Evolutionary conservation across 2,797 vertebrate species (phyloP).

Genomic region (Rousettus madagascariensis): DNA sequence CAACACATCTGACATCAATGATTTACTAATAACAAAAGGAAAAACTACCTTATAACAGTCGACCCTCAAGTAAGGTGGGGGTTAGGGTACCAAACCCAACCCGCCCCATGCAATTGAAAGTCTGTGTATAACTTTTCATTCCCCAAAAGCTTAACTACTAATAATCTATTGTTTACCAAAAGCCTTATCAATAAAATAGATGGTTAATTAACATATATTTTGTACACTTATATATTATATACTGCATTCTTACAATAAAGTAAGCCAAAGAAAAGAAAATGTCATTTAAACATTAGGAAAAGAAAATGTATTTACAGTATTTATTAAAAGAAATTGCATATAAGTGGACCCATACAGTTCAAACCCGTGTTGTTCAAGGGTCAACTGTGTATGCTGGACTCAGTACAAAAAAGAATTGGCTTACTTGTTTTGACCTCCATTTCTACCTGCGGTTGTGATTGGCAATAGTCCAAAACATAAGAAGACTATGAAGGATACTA

Average conservation of each 20-base stretch:
- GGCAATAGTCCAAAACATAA: background rate
- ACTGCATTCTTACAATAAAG: background rate
- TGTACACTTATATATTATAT: background rate
- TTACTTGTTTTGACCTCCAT: background rate
- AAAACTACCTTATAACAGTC: conserved; percentile 14
- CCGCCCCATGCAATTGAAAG: background rate
- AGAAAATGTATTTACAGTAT: background rate
- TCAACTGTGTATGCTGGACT: background rate
- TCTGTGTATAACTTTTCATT: background rate
- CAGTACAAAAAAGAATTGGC: background rate
- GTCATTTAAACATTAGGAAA: background rate
- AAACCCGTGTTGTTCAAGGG: background rate
- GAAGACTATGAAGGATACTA: background rate
- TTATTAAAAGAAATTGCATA: background rate
- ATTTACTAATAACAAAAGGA: background rate
- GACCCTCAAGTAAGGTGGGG: background rate
- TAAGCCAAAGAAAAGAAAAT: background rate
- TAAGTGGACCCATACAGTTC: too few relatives aligned
- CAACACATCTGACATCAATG: background rate
- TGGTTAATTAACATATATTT: background rate
- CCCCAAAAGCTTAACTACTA: background rate
- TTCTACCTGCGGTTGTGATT: background rate
- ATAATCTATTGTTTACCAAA: background rate
- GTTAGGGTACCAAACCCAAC: background rate
- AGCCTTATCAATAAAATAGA: background rate